Evolutionary conservation across 2,797 vertebrate species (phyloP).

Genomic region (Botia almorhae): DNA sequence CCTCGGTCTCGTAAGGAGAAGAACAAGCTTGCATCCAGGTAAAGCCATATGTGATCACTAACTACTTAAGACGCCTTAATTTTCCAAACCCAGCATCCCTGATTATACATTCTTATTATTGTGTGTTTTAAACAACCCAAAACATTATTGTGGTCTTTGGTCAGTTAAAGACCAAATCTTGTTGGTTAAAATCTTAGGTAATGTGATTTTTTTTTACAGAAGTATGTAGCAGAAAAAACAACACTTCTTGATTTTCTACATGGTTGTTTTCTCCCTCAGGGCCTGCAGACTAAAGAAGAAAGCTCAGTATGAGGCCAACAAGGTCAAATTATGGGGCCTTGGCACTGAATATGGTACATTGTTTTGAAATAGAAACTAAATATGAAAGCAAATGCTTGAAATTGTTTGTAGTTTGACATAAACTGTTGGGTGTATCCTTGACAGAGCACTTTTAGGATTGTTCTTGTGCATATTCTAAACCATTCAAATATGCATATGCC

Average conservation of each 20-base stretch:
- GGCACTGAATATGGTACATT: slow-evolving; percentile 95
- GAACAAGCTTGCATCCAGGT: slow-evolving; percentile 98
- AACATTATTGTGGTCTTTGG: not conserved
- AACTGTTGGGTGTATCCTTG: not conserved
- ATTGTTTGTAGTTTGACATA: slow-evolving; percentile 14
- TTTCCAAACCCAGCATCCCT: not conserved
- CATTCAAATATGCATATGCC: not conserved
- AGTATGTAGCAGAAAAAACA: not conserved
- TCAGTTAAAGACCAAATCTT: not conserved
- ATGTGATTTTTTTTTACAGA: not conserved
- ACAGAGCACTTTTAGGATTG: not conserved
- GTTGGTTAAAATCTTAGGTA: not conserved
- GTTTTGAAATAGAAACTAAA: slow-evolving; percentile 18
- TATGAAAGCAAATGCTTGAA: slow-evolving; percentile 31
- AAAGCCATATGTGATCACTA: slow-evolving; percentile 39
- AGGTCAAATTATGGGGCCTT: slow-evolving; percentile 99
- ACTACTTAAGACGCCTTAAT: not conserved
- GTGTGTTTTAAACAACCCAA: not conserved
- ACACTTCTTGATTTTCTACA: slow-evolving; percentile 3
- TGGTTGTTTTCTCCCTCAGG: slow-evolving; percentile 73
- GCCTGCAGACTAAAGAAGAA: slow-evolving; percentile 99
- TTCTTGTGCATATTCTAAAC: not conserved
- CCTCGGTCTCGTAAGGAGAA: slow-evolving; percentile 98
- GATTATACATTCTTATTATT: not conserved
- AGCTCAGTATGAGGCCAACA: slow-evolving; percentile 99